phyloP scores from a whole-genome alignment of 2,888 invertebrate genomes.

The Epistrophe eligans region DNA sequence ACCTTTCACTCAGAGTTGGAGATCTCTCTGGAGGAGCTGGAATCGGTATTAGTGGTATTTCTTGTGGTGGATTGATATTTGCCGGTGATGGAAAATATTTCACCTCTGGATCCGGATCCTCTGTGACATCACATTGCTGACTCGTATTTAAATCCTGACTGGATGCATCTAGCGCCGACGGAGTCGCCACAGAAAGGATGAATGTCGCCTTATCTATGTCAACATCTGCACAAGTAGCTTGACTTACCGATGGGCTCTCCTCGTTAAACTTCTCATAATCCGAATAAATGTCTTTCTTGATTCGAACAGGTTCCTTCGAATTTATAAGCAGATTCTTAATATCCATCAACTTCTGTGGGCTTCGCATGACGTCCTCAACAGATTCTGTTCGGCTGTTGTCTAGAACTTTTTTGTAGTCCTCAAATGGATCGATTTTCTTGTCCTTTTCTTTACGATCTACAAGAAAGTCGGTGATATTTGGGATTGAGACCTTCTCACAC shows the following conservation, averaged over 20 bases:
- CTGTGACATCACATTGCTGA: conserved; percentile 60
- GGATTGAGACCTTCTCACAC: conserved; percentile 77
- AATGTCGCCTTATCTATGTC: conserved; percentile 78
- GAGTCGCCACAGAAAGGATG: conserved; percentile 78
- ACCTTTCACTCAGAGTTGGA: conserved; percentile 55
- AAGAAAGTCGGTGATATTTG: conserved; percentile 77
- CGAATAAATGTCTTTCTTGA: conserved; percentile 77
- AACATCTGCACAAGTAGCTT: conserved; percentile 76
- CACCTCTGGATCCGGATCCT: conserved; percentile 69
- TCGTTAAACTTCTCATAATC: conserved; percentile 78
- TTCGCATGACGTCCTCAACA: conserved; percentile 49
- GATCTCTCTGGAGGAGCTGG: conserved; percentile 48
- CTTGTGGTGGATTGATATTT: conserved; percentile 68
- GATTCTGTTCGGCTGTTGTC: conserved; percentile 59
- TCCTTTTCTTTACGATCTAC: conserved; percentile 77
- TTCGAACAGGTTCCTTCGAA: conserved; percentile 37
- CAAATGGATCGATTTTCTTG: conserved; percentile 77
- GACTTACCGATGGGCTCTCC: conserved; percentile 72
- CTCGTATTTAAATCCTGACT: conserved; percentile 77
- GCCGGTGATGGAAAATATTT: conserved; percentile 79
- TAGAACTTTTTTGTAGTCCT: conserved; percentile 78
- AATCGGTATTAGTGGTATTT: conserved; percentile 28
- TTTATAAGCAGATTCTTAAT: conserved; percentile 78
- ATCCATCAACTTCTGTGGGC: conserved; percentile 75
- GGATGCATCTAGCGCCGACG: conserved; percentile 76